phyloP scores from a whole-genome alignment of 2,797 vertebrate species.

The Harpagifer antarcticus region DNA sequence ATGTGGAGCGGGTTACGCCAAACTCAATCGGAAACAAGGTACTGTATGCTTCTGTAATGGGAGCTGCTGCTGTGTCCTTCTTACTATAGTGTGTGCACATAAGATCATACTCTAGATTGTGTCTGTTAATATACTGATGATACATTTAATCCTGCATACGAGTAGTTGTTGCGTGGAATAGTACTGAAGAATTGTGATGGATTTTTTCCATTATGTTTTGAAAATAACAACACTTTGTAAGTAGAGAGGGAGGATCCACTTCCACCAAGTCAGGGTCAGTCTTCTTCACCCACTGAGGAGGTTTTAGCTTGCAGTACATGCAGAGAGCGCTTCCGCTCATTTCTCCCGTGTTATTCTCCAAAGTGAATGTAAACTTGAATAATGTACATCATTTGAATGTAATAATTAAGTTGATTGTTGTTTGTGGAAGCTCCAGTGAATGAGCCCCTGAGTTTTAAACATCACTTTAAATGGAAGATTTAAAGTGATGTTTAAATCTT shows the following conservation, averaged over 20 bases:
- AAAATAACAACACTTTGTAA: neutral
- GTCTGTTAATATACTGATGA: neutral
- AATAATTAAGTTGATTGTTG: too few species aligned
- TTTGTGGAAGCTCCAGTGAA: too few species aligned
- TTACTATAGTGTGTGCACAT: neutral
- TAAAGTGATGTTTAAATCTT: too few species aligned
- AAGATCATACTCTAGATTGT: neutral
- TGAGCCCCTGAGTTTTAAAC: too few species aligned
- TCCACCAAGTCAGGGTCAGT: neutral
- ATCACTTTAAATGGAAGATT: too few species aligned
- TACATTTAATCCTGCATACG: neutral
- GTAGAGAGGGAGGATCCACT: neutral
- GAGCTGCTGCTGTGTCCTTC: neutral
- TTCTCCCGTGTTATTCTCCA: too few species aligned
- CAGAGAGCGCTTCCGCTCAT: too few species aligned
- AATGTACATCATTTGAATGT: too few species aligned
- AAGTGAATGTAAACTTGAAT: too few species aligned
- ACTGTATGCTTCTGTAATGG: neutral
- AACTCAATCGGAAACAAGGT: constrained; percentile 84
- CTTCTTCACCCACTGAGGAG: neutral
- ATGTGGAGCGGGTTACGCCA: constrained; percentile 82
- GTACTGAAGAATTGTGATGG: neutral
- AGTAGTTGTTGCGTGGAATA: neutral
- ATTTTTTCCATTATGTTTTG: neutral
- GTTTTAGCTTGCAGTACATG: too few species aligned